Evolutionary conservation across 2,797 vertebrate genomes (phyloP).

Genomic region (Labroides dimidiatus): DNA sequence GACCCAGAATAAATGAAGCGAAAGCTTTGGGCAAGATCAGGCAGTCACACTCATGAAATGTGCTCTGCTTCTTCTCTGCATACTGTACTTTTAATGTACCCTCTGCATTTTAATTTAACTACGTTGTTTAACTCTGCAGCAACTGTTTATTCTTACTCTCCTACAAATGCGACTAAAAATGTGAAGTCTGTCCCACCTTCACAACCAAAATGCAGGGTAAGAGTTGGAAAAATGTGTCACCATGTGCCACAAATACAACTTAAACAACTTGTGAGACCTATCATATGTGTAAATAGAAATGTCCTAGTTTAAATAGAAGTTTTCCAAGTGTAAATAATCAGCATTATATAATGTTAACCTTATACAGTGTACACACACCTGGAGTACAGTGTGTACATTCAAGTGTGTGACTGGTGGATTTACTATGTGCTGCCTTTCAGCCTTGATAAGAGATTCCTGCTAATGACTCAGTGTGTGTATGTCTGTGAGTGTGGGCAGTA

Average conservation of each 20-base stretch:
- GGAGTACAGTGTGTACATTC: constrained; percentile 3
- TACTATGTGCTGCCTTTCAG: constrained; percentile 9
- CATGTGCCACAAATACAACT: no score
- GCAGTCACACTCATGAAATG: constrained; percentile 17
- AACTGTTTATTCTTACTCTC: neutral
- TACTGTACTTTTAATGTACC: neutral
- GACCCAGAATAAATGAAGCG: constrained; percentile 64
- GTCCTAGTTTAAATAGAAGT: constrained; percentile 4
- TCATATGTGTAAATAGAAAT: neutral
- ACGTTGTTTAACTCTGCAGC: neutral
- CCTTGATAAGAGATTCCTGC: constrained; percentile 25
- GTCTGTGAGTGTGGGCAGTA: constrained; percentile 37
- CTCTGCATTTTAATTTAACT: neutral
- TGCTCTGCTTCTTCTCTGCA: neutral
- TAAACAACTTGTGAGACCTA: neutral
- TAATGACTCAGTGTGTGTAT: constrained; percentile 50
- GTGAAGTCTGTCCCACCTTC: no score
- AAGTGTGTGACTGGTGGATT: neutral
- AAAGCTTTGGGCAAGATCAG: constrained; percentile 14
- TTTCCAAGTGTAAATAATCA: neutral
- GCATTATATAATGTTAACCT: constrained; percentile 1
- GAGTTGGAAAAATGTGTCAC: no score
- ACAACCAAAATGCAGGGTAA: neutral
- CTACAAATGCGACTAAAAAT: no score
- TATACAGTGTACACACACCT: constrained; percentile 16